Base-by-base conservation (phyloP, 1,140 invertebrate genomes). In the Cotesia chilonis region DNA sequence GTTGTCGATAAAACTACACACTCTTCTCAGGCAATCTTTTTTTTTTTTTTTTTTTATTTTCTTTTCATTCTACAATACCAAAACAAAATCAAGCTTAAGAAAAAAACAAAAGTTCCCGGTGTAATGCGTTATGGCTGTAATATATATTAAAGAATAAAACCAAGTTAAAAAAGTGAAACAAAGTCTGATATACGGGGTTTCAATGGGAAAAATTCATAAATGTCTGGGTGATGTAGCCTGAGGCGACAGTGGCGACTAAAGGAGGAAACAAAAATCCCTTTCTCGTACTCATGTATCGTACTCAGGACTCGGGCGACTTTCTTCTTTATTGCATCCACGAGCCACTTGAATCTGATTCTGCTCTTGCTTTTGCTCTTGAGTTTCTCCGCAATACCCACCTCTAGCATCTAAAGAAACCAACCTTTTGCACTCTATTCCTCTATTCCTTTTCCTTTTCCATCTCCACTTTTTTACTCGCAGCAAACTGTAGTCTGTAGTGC, bases 311-410 rank as follows among this genome's bases (percentile, higher is more conserved):
- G 55, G 59, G 41, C 47, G 69, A 71, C 61, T 71, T 71, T 71
- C 59, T 71, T 71, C 69, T 71, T 71, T 71, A 71, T 71, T 71
- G 69, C 69, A 71, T 64, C 69, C 36, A 60, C 69, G 60, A 63
- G 69, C 60, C 69, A 71, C 61, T 61, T 37, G 68, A 70, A 57
- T 70, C 61, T 70, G 36, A 37, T 41, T 10, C 10, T 37, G 5
- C 63, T 65, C 63, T 61, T 41, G 14, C 41, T 35, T 54, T 28
- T 28, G 28, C 28, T 28, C 28, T 28, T 3, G 28, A 28, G 41
- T 47, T 47, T 47, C 41, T 47, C 4, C 41, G 10, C 41, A 47
- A 47, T 47, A 47, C 10, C 41, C 41, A 47, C 41, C 41, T 47
- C 5, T 10, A 10, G 28, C 28, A 28, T 28, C 3, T 9, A 47